Conservation (phyloP, 2,113 vertebrate genomes). For the Oryzias curvinotus region DNA sequence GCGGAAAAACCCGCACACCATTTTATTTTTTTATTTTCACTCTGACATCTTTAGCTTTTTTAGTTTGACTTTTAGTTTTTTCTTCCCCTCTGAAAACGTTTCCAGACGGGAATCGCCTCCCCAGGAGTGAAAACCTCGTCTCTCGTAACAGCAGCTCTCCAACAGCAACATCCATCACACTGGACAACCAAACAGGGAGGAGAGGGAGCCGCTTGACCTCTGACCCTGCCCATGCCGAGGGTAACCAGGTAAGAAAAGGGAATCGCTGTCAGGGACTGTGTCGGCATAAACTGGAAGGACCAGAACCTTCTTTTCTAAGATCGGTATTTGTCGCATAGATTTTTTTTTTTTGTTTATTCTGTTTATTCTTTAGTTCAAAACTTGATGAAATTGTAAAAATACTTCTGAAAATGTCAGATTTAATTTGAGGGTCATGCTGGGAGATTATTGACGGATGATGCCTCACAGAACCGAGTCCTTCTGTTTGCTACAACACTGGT, state of each 20-base stretch:
- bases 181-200: conserved; percentile 30
- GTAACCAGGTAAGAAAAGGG: conserved; percentile 34
- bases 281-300: background rate
- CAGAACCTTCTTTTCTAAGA: background rate
- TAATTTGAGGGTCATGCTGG: too few species aligned
- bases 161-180: background rate
- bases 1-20: background rate
- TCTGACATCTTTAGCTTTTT: background rate
- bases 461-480: too few species aligned
- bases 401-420: too few species aligned
- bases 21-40: background rate
- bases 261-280: conserved; percentile 4
- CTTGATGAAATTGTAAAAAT: too few species aligned
- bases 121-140: conserved; percentile 8
- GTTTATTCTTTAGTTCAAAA: too few species aligned
- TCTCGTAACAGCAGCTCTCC: conserved; percentile 14
- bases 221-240: conserved; percentile 32
- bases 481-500: background rate
- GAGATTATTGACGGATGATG: too few species aligned
- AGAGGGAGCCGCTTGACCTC: conserved; percentile 21
- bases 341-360: too few species aligned
- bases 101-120: conserved; percentile 28
- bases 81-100: conserved; percentile 27
- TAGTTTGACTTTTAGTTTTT: conserved; percentile 4
- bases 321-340: too few species aligned